phyloP scores from a whole-genome alignment of 53 echinoderm and acorn worm species.

The Glandiceps talaboti region DNA sequence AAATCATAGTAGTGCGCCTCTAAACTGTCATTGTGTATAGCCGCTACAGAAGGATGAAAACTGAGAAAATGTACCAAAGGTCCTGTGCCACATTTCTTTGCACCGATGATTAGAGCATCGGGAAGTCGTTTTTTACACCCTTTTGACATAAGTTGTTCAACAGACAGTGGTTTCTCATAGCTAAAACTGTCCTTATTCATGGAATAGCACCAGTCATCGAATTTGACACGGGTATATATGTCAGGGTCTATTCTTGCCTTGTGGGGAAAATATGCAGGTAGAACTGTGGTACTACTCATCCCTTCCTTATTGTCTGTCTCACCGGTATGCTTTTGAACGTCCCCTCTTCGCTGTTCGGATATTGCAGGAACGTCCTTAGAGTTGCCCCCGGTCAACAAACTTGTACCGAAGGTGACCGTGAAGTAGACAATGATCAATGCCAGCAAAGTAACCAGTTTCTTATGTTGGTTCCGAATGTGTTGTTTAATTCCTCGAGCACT shows the following conservation, averaged over 20 bases:
- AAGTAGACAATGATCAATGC: background rate
- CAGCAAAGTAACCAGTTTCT: background rate
- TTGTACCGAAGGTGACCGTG: background rate
- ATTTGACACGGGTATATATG: background rate
- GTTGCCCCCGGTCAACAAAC: background rate
- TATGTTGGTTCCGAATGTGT: background rate
- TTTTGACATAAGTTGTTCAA: conserved; percentile 10
- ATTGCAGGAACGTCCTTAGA: background rate
- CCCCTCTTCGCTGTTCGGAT: background rate
- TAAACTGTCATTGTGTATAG: conserved; percentile 16
- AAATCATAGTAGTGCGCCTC: conserved; percentile 62
- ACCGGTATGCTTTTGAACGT: background rate
- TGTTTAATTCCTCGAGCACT: background rate
- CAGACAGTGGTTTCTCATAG: conserved; percentile 1
- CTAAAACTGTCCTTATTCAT: background rate
- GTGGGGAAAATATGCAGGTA: background rate
- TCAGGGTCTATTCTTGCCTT: background rate
- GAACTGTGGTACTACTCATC: background rate
- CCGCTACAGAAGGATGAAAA: conserved; percentile 67
- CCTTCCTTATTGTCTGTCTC: background rate
- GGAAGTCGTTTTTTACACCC: conserved; percentile 52
- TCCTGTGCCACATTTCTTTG: conserved; percentile 79
- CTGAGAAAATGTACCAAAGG: conserved; percentile 67
- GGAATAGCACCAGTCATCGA: background rate
- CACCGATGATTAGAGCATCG: conserved; percentile 64